These are phyloP conservation scores for Platerodrilus igneus DNA, from an alignment of 2,888 invertebrate species.

Conservation along the genomic window DNA sequence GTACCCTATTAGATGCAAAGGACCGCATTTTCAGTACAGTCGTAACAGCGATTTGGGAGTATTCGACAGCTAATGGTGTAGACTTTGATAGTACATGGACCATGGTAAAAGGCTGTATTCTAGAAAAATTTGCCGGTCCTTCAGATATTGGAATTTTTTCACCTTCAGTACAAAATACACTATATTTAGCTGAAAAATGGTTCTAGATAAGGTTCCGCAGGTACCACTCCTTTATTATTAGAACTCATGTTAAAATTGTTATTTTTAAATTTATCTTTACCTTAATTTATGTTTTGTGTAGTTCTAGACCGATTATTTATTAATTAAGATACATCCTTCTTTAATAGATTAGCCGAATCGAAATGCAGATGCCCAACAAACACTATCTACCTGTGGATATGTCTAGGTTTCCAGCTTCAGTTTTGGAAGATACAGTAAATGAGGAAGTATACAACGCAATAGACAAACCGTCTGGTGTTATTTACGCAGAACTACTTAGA, in stretches of 20 bases:
- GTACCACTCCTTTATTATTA: too few species aligned
- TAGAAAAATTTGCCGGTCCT: constrained; percentile 73
- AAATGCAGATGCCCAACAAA: constrained; percentile 77
- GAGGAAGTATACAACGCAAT: constrained; percentile 69
- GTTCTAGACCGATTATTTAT: constrained; percentile 22
- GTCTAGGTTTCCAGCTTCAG: constrained; percentile 63
- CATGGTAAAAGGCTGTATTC: constrained; percentile 63
- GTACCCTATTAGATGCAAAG: constrained; percentile 67
- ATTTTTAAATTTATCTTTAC: too few species aligned
- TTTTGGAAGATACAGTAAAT: constrained; percentile 60
- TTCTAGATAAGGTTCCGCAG: constrained; percentile 64
- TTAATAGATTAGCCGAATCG: constrained; percentile 62
- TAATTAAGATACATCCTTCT: constrained; percentile 58
- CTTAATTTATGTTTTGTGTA: too few species aligned
- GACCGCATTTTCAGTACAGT: constrained; percentile 76
- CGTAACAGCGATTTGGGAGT: constrained; percentile 71
- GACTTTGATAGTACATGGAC: constrained; percentile 69
- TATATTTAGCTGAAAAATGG: constrained; percentile 66
- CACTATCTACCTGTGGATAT: constrained; percentile 74
- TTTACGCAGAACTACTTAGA: constrained; percentile 67
- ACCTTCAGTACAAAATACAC: constrained; percentile 74
- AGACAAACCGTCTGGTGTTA: constrained; percentile 75
- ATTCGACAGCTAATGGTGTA: constrained; percentile 58
- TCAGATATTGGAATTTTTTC: constrained; percentile 67
- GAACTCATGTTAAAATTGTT: too few species aligned